phyloP scores from a whole-genome alignment of 2,797 vertebrate species.

The Sebastes oblongus region DNA sequence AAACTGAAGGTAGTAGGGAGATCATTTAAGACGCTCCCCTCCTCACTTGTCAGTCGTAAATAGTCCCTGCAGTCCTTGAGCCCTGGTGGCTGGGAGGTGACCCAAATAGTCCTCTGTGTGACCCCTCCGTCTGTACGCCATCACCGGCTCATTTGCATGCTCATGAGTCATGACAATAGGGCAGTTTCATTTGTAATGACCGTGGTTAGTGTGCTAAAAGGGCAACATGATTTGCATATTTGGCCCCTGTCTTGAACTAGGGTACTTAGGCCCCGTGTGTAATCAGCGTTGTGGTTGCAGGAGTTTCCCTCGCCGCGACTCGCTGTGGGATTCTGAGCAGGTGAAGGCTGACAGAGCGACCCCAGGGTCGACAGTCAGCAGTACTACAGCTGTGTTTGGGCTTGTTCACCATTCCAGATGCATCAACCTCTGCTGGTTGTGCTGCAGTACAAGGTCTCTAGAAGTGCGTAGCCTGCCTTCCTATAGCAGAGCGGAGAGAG shows the following conservation, averaged over 20 bases:
- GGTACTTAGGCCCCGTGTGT: constrained; percentile 9
- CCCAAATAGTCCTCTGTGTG: constrained; percentile 32
- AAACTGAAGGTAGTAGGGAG: neutral
- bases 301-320: neutral
- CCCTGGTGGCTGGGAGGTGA: constrained; percentile 18
- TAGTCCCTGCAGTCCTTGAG: neutral
- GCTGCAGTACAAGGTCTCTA: constrained; percentile 31
- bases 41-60: constrained; percentile 1
- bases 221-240: constrained; percentile 41
- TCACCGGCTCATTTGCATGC: constrained; percentile 32
- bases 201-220: constrained; percentile 38
- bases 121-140: neutral
- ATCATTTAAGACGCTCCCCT: neutral
- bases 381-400: constrained; percentile 65
- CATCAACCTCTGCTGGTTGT: constrained; percentile 43
- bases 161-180: constrained; percentile 27
- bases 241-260: constrained; percentile 16
- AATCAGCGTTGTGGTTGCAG: constrained; percentile 23
- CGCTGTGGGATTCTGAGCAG: constrained; percentile 30
- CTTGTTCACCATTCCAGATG: constrained; percentile 54
- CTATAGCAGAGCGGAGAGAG: constrained; percentile 49
- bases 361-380: constrained; percentile 26
- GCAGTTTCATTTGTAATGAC: constrained; percentile 46
- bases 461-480: constrained; percentile 41
- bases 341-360: constrained; percentile 30